These are phyloP conservation scores for Brachypteracias leptosomus DNA, from an alignment of 2,113 vertebrate species.

Conservation along the genomic window DNA sequence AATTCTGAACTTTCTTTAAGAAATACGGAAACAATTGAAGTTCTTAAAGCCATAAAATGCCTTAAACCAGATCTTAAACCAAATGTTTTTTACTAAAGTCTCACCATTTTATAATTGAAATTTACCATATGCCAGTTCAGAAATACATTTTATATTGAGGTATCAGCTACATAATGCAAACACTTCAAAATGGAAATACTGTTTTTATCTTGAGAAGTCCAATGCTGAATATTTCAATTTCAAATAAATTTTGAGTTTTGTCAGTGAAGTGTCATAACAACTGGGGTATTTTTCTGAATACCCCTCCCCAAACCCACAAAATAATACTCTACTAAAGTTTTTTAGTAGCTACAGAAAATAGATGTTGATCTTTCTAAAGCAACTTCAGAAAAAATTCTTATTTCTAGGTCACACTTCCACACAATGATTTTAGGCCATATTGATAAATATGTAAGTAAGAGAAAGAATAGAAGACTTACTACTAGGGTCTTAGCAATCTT, in stretches of 20 bases:
- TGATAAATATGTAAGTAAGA: background rate
- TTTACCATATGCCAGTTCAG: background rate
- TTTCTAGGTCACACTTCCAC: background rate
- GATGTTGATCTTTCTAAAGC: background rate
- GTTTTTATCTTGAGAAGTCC: background rate
- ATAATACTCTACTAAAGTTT: background rate
- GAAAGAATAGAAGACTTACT: background rate
- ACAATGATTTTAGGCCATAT: background rate
- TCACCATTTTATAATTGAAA: background rate
- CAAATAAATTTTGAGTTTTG: background rate
- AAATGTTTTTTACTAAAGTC: background rate
- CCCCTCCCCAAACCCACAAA: rapidly evolving
- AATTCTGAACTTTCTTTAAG: background rate
- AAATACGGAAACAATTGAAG: rapidly evolving
- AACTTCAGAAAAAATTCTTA: background rate
- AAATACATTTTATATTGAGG: background rate
- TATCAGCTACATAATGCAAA: background rate
- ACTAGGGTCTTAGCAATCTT: background rate
- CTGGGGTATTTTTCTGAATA: background rate
- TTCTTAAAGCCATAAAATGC: background rate
- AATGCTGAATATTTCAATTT: background rate
- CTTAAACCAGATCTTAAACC: background rate
- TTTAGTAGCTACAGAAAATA: background rate
- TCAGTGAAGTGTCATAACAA: background rate
- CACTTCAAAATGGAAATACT: background rate